Evolutionary conservation across 1,140 invertebrate genomes (phyloP), one percentile per base, ranked within the genome.

Genomic region (Listronotus bonariensis): DNA sequence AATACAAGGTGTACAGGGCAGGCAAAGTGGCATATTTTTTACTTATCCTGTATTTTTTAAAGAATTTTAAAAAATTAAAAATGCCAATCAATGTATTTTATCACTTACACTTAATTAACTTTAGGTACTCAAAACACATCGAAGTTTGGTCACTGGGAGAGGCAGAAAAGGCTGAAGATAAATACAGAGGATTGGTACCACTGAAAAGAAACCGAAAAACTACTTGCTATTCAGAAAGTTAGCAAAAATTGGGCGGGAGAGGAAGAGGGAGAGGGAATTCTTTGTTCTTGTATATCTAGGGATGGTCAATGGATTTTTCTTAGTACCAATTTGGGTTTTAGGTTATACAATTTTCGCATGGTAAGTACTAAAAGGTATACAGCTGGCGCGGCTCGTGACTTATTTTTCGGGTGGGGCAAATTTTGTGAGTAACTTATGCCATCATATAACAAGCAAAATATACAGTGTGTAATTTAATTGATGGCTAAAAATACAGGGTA

Each of bases 221-320:
- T 92, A 6, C 68, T 92, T 6, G 79, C 87, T 67, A 72, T 91
- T 43, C 71, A 75, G 49, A 70, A 72, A 58, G 20, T 68, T 20
- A 65, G 65, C 1, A 73, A 72, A 60, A 70, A 69, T 65, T 68
- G 70, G 53, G 49, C 46, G 3, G 80, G 82, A 54, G 82, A 84
- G 6, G 86, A 88, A 73, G 77, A 80, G 1, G 80, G 84, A 8
- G 87, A 89, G 70, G 80, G 79, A 15, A 87, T 93, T 15, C 73
- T 85, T 7, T 89, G 86, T 72, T 84, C 84, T 72, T 84, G 86
- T 7, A 80, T 94, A 6, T 91, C 88, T 8, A 82, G 82, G 0
- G 82, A 88, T 73, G 87, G 86, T 2, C 82, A 85, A 54, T 86
- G 85, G 74, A 83, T 95, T 20, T 85, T 88, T 10, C 92, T 92